Evolutionary conservation across 2,113 vertebrate species (phyloP).

Genomic region (Myrmecophaga tridactyla): DNA sequence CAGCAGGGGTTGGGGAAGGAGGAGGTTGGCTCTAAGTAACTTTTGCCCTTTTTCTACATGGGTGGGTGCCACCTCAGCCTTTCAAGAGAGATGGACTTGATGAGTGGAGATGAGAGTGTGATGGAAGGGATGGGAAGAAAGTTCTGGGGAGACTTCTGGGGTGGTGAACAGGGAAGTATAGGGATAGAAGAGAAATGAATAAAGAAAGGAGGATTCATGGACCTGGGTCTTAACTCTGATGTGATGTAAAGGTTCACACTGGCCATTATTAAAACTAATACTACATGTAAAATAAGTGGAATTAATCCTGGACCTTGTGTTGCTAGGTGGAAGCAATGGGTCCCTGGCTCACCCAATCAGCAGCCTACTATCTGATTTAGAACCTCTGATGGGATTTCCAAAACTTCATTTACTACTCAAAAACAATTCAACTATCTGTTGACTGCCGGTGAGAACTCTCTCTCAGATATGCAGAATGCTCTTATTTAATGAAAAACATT

Average conservation of each 20-base stretch:
- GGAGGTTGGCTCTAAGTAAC: not conserved
- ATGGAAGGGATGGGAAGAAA: not conserved
- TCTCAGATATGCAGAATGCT: not conserved
- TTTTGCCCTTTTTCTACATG: not conserved
- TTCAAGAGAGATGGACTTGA: not conserved
- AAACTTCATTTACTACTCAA: not conserved
- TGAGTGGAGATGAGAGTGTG: not conserved
- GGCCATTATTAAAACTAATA: constrained; percentile 13
- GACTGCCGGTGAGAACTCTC: not conserved
- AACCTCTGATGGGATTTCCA: not conserved
- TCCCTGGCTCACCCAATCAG: not conserved
- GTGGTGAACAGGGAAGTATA: not conserved
- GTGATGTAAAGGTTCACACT: not conserved
- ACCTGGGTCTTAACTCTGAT: not conserved
- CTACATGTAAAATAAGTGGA: not conserved
- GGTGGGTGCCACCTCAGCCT: not conserved
- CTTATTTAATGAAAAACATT: constrained; percentile 8
- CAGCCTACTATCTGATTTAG: not conserved
- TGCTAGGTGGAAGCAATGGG: not conserved
- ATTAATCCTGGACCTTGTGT: not conserved
- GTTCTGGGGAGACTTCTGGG: not conserved
- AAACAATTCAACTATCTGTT: constrained; percentile 10
- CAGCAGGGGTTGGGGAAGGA: not conserved
- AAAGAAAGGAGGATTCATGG: not conserved
- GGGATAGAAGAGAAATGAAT: not conserved